Base-by-base conservation (phyloP, 2,113 vertebrate genomes). In the Numenius arquata region DNA sequence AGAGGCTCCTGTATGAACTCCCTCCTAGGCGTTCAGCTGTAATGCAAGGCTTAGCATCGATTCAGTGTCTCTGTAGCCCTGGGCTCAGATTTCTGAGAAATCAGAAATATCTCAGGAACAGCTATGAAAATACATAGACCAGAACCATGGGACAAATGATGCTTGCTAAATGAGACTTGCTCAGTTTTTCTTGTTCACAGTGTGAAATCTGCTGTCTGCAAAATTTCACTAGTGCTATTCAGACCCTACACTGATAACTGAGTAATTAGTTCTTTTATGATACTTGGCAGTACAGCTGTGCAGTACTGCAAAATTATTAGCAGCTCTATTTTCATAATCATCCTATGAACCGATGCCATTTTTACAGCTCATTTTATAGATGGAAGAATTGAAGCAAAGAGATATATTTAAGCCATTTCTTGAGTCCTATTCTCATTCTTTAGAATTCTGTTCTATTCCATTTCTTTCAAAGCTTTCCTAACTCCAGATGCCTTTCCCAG, bases 201-300 rank as follows among this genome's bases (percentile, higher is more conserved):
- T 72, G 18, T 36, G 88, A 93, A 95, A 91, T 88, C 58, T 73
- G 66, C 78, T 34, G 26, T 5, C 53, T 72, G 66, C 66, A 88
- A 63, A 73, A 73, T 66, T 82, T 76, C 88, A 76, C 71, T 77
- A 34, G 48, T 58, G 89, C 65, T 86, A 86, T 89, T 95, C 76
- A 95, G 68, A 83, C 52, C 34, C 63, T 77, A 34, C 72, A 83
- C 63, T 80, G 71, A 58, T 76, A 94, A 48, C 32, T 30, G 56
- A 94, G 40, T n/a, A 83, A 95, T 93, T 84, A 84, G 74, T 30
- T 81, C 76, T 74, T 82, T 81, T 71, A 86, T 90, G 76, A 59
- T 23, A 74, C 83, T 95, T 77, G n/a, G 74, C 76, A 81, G 84
- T 78, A 85, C 91, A 96, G 91, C 95, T 95, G 91, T 63, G 76